Conservation (phyloP, 2,797 vertebrate genomes). For the Fringilla coelebs region DNA sequence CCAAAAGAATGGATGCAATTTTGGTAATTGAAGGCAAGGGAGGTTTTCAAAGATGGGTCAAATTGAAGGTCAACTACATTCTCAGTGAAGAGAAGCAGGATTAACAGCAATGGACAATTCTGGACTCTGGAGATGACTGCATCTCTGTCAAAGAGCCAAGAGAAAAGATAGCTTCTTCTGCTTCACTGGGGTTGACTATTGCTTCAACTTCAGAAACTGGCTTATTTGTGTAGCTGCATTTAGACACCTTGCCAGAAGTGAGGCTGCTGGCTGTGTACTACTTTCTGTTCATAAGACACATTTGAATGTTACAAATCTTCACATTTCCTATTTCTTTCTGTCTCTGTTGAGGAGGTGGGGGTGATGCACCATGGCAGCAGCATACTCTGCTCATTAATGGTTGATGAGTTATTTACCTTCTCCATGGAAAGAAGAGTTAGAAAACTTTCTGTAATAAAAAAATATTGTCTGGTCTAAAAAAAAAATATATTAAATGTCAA, state of each 20-base stretch:
- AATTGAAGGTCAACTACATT: background rate
- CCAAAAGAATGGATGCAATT: background rate
- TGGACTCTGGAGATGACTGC: conserved; percentile 11
- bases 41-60: background rate
- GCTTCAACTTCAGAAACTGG: conserved; percentile 25
- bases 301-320: conserved; percentile 27
- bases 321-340: background rate
- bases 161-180: conserved; percentile 39
- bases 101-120: conserved; percentile 35
- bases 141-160: conserved; percentile 43
- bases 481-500: background rate
- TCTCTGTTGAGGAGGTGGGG: background rate
- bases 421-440: background rate
- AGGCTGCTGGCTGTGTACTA: background rate
- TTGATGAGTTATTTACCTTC: background rate
- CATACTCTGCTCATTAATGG: background rate
- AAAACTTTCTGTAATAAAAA: background rate
- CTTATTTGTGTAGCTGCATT: conserved; percentile 29
- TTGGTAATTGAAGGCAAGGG: background rate
- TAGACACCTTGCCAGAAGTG: conserved; percentile 16
- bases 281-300: background rate
- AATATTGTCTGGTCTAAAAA: background rate
- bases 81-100: background rate
- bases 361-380: background rate
- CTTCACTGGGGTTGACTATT: background rate